Percentiles rank a stretch among this genome's conserved stretches.
phyloP scores from a whole-genome alignment of 2,888 invertebrate genomes.

The Himalopsyche anomala region DNA sequence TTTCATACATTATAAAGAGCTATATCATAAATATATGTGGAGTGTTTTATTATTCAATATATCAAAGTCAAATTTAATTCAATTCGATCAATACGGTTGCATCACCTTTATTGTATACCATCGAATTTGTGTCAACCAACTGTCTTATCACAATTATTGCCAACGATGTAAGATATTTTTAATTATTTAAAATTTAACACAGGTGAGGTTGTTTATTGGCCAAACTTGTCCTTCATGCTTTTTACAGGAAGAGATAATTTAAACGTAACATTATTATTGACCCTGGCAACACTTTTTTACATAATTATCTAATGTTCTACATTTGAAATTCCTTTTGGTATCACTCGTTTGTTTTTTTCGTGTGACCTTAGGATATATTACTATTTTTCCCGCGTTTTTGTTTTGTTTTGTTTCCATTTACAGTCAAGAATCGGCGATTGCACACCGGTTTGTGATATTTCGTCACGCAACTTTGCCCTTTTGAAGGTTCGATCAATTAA shows the following conservation, averaged over 20 bases:
- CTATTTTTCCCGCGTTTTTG: not conserved
- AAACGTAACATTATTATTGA: not conserved
- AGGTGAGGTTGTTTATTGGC: not conserved
- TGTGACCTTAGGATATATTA: slow-evolving; percentile 22
- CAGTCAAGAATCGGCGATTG: slow-evolving; percentile 7
- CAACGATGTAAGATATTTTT: not conserved
- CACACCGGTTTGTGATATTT: slow-evolving; percentile 27
- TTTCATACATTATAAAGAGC: too few species aligned
- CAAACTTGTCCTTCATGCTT: not conserved
- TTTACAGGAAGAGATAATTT: slow-evolving; percentile 16
- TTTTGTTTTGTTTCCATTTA: slow-evolving; percentile 2
- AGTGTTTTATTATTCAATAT: too few species aligned
- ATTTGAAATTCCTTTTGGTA: slow-evolving; percentile 41
- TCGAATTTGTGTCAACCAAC: not conserved
- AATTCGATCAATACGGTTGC: too few species aligned
- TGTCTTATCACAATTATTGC: not conserved
- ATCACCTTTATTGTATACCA: too few species aligned
- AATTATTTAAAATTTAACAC: not conserved
- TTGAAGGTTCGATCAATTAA: slow-evolving; percentile 56
- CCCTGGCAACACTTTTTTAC: slow-evolving; percentile 19
- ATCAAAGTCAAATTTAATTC: too few species aligned
- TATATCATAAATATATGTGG: too few species aligned
- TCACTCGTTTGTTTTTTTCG: not conserved
- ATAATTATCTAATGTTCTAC: slow-evolving; percentile 20
- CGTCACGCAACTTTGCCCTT: slow-evolving; percentile 51